These are phyloP conservation scores for Pogonocherus hispidulus DNA, from an alignment of 2,888 invertebrate genomes.

Conservation along the genomic window DNA sequence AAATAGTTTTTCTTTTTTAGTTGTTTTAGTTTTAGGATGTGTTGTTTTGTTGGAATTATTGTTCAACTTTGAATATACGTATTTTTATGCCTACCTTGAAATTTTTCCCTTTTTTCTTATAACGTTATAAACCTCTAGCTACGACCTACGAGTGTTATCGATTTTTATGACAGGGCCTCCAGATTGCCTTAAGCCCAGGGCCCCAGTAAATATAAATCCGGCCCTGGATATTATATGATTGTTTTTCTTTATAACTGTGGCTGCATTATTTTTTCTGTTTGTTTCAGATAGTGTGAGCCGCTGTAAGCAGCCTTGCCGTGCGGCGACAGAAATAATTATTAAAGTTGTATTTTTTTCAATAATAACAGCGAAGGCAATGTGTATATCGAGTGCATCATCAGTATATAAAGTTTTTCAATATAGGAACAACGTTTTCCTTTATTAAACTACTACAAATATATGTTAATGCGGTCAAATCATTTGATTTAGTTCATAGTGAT, in stretches of 20 bases:
- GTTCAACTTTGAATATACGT: too few relatives aligned
- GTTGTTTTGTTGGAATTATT: too few relatives aligned
- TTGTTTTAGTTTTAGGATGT: too few relatives aligned
- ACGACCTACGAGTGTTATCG: too few relatives aligned
- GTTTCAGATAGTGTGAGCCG: constrained; percentile 68
- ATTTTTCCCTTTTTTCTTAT: neutral
- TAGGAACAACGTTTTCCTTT: constrained; percentile 59
- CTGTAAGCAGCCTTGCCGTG: constrained; percentile 67
- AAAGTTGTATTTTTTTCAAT: constrained; percentile 66
- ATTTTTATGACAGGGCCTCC: too few relatives aligned
- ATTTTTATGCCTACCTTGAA: too few relatives aligned
- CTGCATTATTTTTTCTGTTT: constrained; percentile 51
- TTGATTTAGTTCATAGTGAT: constrained; percentile 45
- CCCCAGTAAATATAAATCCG: too few relatives aligned
- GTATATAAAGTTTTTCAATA: constrained; percentile 57
- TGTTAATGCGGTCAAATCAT: constrained; percentile 43
- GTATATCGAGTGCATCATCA: constrained; percentile 66
- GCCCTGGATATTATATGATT: too few relatives aligned
- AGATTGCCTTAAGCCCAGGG: too few relatives aligned
- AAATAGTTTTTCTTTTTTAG: too few relatives aligned
- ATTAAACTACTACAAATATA: constrained; percentile 45
- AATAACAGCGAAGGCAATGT: constrained; percentile 68
- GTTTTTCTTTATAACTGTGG: neutral
- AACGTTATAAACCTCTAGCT: too few relatives aligned
- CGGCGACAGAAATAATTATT: constrained; percentile 65